Evolutionary conservation across 2,888 invertebrate genomes (phyloP), one percentile per base, ranked within the genome.

Genomic region (Macrosoma leucophasiata): DNA sequence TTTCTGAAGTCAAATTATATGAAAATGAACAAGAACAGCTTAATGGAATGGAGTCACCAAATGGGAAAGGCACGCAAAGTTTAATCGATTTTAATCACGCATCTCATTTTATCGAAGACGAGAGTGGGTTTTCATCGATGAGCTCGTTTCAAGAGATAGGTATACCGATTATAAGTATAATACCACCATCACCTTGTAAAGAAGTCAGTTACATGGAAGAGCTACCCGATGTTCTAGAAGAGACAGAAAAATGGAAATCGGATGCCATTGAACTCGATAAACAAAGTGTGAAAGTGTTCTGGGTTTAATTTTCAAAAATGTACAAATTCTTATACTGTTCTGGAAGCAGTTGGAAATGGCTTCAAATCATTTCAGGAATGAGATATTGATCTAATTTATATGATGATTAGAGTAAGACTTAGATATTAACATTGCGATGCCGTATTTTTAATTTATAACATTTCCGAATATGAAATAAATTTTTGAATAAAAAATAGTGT

Each of bases 111-210:
- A 67, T 79, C 29, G 94, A 94, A 63, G 93, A 93, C 53, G 94
- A 94, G 68, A 94, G 93, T 60, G 94, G 94, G 14, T 94, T 94
- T 70, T 93, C 93, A 8, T 93, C 93, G 5, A 91, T 94, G 86
- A 93, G 89, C 66, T 93, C 93, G 4, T 93, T 93, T 62, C 92
- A 93, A 72, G 93, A 94, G 60, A 88, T 93, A 26, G 92, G 92
- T 7, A 78, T 93, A 54, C 92, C 92, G 9, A 77, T 84, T 29
- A 84, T 84, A 61, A 81, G 75, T 42, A 75, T 81, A 33, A 81
- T 79, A 56, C 82, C 82, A 47, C 81, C 82, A 36, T 78, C 82
- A 12, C 82, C 82, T 8, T 71, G 75, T 35, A 76, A 81, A 50
- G 78, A 81, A 52, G 61, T 76, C n/a, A 61, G 54, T 7, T 78